Base-by-base conservation (phyloP, 2,888 invertebrate species). In the Orthosia gothica region DNA sequence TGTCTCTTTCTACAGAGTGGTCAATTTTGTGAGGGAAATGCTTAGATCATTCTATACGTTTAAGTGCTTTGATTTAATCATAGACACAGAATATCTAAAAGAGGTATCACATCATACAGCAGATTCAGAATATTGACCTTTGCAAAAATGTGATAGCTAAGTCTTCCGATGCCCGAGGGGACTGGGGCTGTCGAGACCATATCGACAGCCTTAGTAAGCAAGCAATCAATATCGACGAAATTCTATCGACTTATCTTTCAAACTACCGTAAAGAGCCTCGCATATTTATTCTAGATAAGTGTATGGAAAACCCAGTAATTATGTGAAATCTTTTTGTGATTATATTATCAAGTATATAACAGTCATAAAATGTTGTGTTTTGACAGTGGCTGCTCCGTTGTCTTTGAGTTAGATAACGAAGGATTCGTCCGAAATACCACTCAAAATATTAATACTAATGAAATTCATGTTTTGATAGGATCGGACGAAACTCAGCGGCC, bases 301-400 rank as follows among this genome's bases (percentile, higher is more conserved):
- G 12, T 9, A 20, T 65, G n/a, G 18, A 65, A 75, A 79, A 81
- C 15, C 65, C 23, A 59, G 32, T 1, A 50, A 67, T 66, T 32
- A 52, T 26, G 20, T 3, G 18, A 32, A 74, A 47, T 61, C 55
- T 9, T 18, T 45, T 45, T 20, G 47, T 45, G 67, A 81, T 79
- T 52, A 62, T 15, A 54, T n/a, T 67, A 63, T 63, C 32, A 55
- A 64, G 40, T 58, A 58, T 23, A 49, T 23, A 23, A 16, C n/a
- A 45, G 54, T 76, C 58, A 74, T 81, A 74, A 67, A 74, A 68
- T 67, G 49, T 63, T 70, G 40, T 26, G 26, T 45, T 47, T 13
- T n/a, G 20, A 55, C 63, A 59, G 26, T 67, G 12, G 15, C 20
- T 68, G 45, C 32, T 54, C 0, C 45, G 45, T 47, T 55, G 18